Evolutionary conservation across 2,113 vertebrate species (phyloP), one percentile per base, ranked within the genome.

Genomic region (Cinclus cinclus): DNA sequence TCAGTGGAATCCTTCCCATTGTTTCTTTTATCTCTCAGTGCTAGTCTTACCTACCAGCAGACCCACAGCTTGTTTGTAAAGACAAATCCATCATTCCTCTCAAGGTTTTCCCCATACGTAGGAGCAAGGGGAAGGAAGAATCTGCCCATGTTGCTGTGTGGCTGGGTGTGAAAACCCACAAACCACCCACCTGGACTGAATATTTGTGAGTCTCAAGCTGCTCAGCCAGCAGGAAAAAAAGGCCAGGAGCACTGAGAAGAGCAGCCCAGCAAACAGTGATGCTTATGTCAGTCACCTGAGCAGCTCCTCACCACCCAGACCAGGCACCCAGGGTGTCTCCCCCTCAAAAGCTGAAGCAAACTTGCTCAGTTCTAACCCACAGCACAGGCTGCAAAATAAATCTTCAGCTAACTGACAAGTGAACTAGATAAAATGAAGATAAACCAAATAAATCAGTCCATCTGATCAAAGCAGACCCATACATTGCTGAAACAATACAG

Each of bases 251-350:
- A 1, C 25, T 11, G 49, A 47, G 67, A 85, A 59, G 33, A 59
- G 52, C 33, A 35, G 39, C 8, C 53, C 31, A 2, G 64, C 64
- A 90, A 77, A 77, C 35, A 65, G 73, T 2, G 0, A 47, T 64
- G 75, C 39, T 71, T 1, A 0, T 6, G 4, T 25, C n/a, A 63
- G 13, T 10, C 2, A 0, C 42, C 69, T 55, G 58, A 33, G 7
- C 65, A 42, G 71, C 76, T 60, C 68, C 59, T 68, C 59, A 10
- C 12, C 64, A 68, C 53, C 47, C 53, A 68, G 44, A 55, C 2
- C 69, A 70, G 65, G 75, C 33, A 65, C 15, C 9, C 1, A 1
- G 27, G 8, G 23, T 21, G 41, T 31, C n/a, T 53, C 13, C 19
- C 28, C 11, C 6, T 46, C 42, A 39, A 70, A 84, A 90, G 64